Conservation (phyloP, 1,140 invertebrate genomes). For the Micrasema longulum region DNA sequence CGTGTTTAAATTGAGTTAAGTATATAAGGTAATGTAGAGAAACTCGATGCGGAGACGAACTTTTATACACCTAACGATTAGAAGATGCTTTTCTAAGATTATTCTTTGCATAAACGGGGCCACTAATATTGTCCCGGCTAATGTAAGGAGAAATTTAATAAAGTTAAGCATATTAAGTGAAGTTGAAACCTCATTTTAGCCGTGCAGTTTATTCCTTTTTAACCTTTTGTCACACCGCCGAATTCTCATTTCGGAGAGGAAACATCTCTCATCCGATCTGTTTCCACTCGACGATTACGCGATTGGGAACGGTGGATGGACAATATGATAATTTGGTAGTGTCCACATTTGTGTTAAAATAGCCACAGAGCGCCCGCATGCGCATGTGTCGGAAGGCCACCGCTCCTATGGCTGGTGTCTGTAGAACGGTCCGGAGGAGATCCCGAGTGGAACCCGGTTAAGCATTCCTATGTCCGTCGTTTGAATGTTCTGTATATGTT, state of each 20-base stretch:
- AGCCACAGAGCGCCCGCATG: no score
- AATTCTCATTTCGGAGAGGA: no score
- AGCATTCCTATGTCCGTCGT: slow-evolving; percentile 14
- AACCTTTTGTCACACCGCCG: slow-evolving; percentile 7
- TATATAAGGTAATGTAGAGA: slow-evolving; percentile 33
- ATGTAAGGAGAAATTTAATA: slow-evolving; percentile 27
- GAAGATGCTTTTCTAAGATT: slow-evolving; percentile 34
- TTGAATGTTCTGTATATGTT: slow-evolving; percentile 13
- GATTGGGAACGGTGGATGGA: not conserved
- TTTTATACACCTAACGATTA: slow-evolving; percentile 34
- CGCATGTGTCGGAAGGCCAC: no score
- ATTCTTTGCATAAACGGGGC: slow-evolving; percentile 31
- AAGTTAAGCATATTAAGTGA: slow-evolving; percentile 7
- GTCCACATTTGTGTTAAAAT: no score
- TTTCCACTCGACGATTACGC: not conserved
- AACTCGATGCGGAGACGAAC: slow-evolving; percentile 10
- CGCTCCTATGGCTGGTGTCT: not conserved
- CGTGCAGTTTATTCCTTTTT: not conserved
- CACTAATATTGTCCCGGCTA: not conserved
- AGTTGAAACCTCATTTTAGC: slow-evolving; percentile 1
- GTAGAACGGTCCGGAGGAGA: no score
- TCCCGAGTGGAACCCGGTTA: slow-evolving; percentile 31
- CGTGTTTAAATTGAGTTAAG: slow-evolving; percentile 24
- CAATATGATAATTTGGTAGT: no score
- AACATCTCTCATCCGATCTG: no score